Evolutionary conservation across 2,888 invertebrate species (phyloP), one percentile per base, ranked within the genome.

Genomic region (Chymomyza amoena): DNA sequence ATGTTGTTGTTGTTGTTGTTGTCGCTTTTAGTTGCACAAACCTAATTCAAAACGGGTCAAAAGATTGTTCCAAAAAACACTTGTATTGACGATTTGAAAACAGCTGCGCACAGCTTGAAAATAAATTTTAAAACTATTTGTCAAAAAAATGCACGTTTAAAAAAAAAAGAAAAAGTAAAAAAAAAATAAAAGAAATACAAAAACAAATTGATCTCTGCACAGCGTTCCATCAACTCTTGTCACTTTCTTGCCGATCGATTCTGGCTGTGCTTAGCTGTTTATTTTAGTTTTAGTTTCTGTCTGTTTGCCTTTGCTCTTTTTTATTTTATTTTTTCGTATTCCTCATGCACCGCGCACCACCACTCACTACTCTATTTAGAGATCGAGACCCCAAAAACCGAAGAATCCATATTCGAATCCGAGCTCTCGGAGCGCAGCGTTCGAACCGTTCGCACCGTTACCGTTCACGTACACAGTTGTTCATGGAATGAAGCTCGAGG

Each of bases 391-490:
- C 51, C 51, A 51, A 54, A 20, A 54, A 18, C 7, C 16, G 7
- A 15, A 9, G 4, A 54, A 7, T 15, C 54, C 25, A n/a, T n/a
- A n/a, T n/a, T n/a, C n/a, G n/a, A n/a, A 16, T 5, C 16, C 5
- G 16, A 20, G 20, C 54, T 18, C 16, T 54, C n/a, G 54, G 10
- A 16, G 51, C 54, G 54, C 54, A 54, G 54, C 54, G 51, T 15
- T 15, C 51, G 50, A 64, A 82, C n/a, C n/a, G n/a, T n/a, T n/a
- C 81, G 84, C 81, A 81, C 81, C 86, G 84, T 81, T 81, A 81
- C 81, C 81, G 84, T 78, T 86, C 88, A 86, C 82, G 82, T 88
- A 83, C 87, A 86, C 86, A 86, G 88, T 82, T 78, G 84, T 80
- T 81, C 76, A 73, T 81, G 84, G 77, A 87, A 79, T 87, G 80